Base-by-base conservation (phyloP, 2,113 vertebrate species). In the Octodon degus region DNA sequence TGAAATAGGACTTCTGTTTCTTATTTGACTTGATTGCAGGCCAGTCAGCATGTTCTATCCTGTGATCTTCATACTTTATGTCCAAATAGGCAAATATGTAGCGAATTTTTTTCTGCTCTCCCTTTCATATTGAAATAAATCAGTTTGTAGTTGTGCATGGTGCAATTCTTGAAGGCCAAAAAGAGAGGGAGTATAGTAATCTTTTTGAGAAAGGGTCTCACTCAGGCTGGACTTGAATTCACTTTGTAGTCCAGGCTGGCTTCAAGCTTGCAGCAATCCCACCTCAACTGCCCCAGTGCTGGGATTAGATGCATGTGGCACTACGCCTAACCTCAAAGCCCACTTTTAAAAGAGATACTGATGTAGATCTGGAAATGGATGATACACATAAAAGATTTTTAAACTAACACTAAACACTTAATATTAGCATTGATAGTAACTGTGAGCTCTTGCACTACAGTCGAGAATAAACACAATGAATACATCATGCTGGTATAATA, bases 111-210 rank as follows among this genome's bases (percentile, higher is more conserved):
- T 97, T 99, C 99, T 22, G 98, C 99, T 97, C 99, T 98, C 62
- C 99, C 99, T 86, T 98, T 97, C 97, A 99, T 97, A 63, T 99
- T 98, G 97, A 99, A 99, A 93, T 99, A 99, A 14, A 88, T 98
- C 55, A 99, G 97, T 97, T 98, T 99, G 97, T 99, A 99, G 91
- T 97, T 97, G 0, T 98, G 97, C 99, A 99, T 99, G 90, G 32
- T 97, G 91, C 20, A 17, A 43, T 88, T 77, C 95, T 97, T 96
- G 82, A 62, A 97, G 96, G 53, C 81, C 24, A 93, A 89, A 22
- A 93, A 81, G 40, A 19, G 25, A 74, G 16, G 16, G 12, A 55
- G 2, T 16, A 16, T 55, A 14, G 14, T 55, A 14, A 55, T 70
- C 67, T 70, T 70, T 70, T 70, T 70, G 16, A 70, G 34, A 70